Base-by-base conservation (phyloP, 2,888 invertebrate species). In the Lypha dubia region DNA sequence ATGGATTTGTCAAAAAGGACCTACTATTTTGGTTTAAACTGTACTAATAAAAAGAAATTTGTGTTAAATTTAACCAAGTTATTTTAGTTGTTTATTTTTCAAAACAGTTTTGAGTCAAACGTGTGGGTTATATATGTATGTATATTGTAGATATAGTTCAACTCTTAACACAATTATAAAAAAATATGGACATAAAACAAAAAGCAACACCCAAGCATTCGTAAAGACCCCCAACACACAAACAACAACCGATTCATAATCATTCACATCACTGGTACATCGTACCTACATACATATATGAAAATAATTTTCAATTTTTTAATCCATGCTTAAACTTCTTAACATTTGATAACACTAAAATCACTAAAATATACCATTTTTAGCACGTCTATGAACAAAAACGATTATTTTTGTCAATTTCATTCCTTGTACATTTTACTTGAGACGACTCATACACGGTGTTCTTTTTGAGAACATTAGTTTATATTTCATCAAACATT, bases 201-300 rank as follows among this genome's bases (percentile, higher is more conserved):
- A 58, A 70, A 58, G 53, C 53, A 67, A 17, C 56, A 71, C 83
- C 35, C 63, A 83, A 79, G 79, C 68, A 79, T 71, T 84, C 46
- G 65, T 65, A 28, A 24, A 70, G 67, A 75, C 79, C 76, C 28
- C 46, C 15, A 35, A 65, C 8, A 44, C 32, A 65, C 41, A 51
- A 46, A 67, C 53, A 28, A 11, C 13, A 17, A 44, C 28, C 49
- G 58, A 49, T 46, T 75, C 75, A 65, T 58, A 79, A 79, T 60
- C 46, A 20, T 70, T 74, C 3, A n/a, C 17, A 32, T 51, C n/a
- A 11, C 20, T 44, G 15, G 8, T 17, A 7, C 22, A 35, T 46
- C 15, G 17, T 13, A n/a, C n/a, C n/a, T n/a, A n/a, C n/a, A n/a
- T n/a, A n/a, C n/a, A n/a, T n/a, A 22, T 3, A 32, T 17, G 15